Evolutionary conservation across 2,113 vertebrate genomes (phyloP), one percentile per base, ranked within the genome.

Genomic region (Menidia beryllina): DNA sequence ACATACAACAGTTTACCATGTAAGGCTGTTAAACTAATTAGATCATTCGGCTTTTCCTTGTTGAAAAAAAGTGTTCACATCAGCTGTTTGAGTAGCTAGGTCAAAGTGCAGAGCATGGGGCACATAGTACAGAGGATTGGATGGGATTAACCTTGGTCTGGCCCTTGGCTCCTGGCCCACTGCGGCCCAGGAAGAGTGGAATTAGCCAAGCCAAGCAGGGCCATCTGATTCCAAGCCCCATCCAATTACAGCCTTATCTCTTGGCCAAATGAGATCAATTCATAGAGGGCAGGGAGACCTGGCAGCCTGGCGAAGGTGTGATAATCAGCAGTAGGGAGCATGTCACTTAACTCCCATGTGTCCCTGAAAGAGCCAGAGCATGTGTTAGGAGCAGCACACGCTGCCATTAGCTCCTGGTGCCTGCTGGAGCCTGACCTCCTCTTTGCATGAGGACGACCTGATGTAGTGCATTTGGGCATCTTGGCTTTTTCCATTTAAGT

Each of bases 221-320:
- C 91, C 92, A 89, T 91, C 86, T 89, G 81, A 92, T 91, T 92
- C 88, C 82, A 93, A 92, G 91, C 90, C 91, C 83, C 89, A 92
- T 95, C 94, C 94, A 94, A 94, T 95, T 95, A 94, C 87, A 84
- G 86, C 81, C 89, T 94, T 93, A 92, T 94, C 94, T 95, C 92
- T 85, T 85, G 74, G 87, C 88, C 91, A 90, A 89, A 92, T 91
- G 83, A 91, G 91, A 93, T 93, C 92, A 92, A 91, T 91, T 85
- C 81, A 81, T 72, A 72, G 77, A 82, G 82, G 84, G 84, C 83
- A 88, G 69, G 64, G 66, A 86, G 84, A 88, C 85, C 87, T 84
- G 81, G 84, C 90, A 84, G 80, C 68, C 81, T 62, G 70, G 88
- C 12, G 59, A 86, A 88, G 86, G 90, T 91, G 91, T 54, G 75